Evolutionary conservation across 92 coral and sea anemone species (phyloP).

Genomic region (Parazoanthus atlanticus): DNA sequence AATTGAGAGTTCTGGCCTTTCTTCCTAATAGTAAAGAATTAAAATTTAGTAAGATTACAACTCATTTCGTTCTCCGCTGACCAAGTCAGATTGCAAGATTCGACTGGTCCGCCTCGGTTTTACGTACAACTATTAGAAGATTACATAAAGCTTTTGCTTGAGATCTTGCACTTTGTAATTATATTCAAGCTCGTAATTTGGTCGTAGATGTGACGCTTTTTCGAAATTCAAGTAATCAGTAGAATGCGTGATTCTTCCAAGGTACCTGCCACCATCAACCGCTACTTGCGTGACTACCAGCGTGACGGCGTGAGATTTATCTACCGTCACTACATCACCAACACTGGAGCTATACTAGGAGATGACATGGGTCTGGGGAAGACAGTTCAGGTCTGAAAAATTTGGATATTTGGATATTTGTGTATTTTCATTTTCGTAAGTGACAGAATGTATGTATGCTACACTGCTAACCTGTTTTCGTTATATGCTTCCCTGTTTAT

Average conservation of each 20-base stretch:
- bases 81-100: no score
- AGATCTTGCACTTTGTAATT: no score
- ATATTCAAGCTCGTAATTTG: no score
- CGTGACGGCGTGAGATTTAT: slow-evolving; percentile 86
- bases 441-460: neutral
- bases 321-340: slow-evolving; percentile 69
- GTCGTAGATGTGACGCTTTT: neutral
- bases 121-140: no score
- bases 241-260: slow-evolving; percentile 11
- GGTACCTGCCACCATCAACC: slow-evolving; percentile 93
- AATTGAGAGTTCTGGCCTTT: no score
- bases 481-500: no score
- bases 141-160: no score
- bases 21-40: no score
- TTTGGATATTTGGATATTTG: neutral
- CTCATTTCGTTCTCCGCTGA: no score
- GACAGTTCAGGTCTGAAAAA: slow-evolving; percentile 78
- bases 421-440: neutral
- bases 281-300: slow-evolving; percentile 90
- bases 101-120: no score
- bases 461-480: no score
- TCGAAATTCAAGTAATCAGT: neutral
- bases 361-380: slow-evolving; percentile 99
- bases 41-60: no score
- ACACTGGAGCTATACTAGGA: slow-evolving; percentile 87